Conservation (phyloP, 2,797 vertebrate species). For the Anolis apletophallus region DNA sequence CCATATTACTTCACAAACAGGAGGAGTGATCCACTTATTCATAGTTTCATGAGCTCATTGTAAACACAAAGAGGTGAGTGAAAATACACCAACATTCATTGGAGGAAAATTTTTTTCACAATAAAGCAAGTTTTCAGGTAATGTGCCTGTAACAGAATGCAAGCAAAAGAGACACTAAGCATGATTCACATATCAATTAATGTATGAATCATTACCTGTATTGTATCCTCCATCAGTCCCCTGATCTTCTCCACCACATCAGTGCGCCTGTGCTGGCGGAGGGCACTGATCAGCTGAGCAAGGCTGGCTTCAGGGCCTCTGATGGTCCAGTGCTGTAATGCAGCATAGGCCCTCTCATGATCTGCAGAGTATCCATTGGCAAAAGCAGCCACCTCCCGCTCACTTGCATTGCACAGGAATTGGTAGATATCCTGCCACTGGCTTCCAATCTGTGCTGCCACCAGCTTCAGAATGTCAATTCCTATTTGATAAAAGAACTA, state of each 20-base stretch:
- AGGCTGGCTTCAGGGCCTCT: constrained; percentile 93
- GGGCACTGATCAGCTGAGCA: constrained; percentile 93
- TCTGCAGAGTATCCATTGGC: constrained; percentile 90
- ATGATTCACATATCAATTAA: background rate
- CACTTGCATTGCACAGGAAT: constrained; percentile 90
- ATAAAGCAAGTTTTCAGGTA: background rate
- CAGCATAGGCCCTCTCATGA: constrained; percentile 91
- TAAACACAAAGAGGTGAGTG: background rate
- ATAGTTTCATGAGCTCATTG: background rate
- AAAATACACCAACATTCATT: background rate
- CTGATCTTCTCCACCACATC: constrained; percentile 97
- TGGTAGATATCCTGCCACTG: constrained; percentile 97
- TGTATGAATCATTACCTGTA: constrained; percentile 81
- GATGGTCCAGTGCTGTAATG: constrained; percentile 96
- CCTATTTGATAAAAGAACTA: constrained; percentile 76
- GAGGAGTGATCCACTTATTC: background rate
- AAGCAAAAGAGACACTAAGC: background rate
- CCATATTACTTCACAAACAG: background rate
- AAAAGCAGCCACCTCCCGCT: constrained; percentile 92
- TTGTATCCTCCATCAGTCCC: constrained; percentile 93
- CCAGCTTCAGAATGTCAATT: constrained; percentile 94
- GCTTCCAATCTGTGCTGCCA: constrained; percentile 91
- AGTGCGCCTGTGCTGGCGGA: constrained; percentile 91
- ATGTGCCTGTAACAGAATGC: background rate
- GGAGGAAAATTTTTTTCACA: background rate